Percentiles rank a stretch among this genome's conserved stretches.
Evolutionary conservation across 2,113 vertebrate species (phyloP).

Genomic region (Talpa occidentalis): DNA sequence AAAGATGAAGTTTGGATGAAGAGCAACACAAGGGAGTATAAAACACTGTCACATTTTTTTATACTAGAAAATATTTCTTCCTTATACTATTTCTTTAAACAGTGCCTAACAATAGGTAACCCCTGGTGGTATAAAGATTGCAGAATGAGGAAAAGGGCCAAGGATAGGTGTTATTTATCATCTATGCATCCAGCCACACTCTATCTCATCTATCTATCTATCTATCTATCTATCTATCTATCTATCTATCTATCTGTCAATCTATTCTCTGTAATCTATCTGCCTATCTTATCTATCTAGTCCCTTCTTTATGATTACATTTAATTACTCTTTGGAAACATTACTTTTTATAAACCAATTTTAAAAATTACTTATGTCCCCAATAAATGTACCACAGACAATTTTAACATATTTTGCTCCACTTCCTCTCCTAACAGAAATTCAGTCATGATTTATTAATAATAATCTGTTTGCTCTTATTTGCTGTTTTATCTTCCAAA

Average conservation of each 20-base stretch:
- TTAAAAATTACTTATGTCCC: background rate
- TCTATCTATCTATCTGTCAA: background rate
- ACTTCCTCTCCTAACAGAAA: background rate
- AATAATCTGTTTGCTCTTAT: slow-evolving; percentile 42
- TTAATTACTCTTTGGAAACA: slow-evolving; percentile 69
- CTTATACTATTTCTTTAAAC: slow-evolving; percentile 70
- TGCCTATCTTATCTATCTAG: background rate
- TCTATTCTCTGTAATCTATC: background rate
- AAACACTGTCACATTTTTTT: slow-evolving; percentile 81
- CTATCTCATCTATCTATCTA: background rate
- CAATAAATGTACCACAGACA: background rate
- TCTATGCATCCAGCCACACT: background rate
- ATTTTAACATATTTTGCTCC: background rate
- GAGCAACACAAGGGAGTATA: slow-evolving; percentile 80
- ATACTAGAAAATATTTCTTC: slow-evolving; percentile 75
- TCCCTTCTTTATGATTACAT: slow-evolving; percentile 69
- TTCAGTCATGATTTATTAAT: slow-evolving; percentile 61
- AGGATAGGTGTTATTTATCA: background rate
- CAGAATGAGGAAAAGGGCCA: background rate
- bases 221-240: background rate
- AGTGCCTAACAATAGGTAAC: slow-evolving; percentile 71
- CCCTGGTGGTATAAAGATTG: slow-evolving; percentile 54
- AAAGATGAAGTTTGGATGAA: slow-evolving; percentile 84
- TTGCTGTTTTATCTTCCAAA: slow-evolving; percentile 69
- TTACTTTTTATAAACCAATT: slow-evolving; percentile 31